A percentile compares a stretch with the other conserved stretches of the same genome.
phyloP scores from a whole-genome alignment of 2,797 vertebrate species.

The Leptoclinus maculatus region DNA sequence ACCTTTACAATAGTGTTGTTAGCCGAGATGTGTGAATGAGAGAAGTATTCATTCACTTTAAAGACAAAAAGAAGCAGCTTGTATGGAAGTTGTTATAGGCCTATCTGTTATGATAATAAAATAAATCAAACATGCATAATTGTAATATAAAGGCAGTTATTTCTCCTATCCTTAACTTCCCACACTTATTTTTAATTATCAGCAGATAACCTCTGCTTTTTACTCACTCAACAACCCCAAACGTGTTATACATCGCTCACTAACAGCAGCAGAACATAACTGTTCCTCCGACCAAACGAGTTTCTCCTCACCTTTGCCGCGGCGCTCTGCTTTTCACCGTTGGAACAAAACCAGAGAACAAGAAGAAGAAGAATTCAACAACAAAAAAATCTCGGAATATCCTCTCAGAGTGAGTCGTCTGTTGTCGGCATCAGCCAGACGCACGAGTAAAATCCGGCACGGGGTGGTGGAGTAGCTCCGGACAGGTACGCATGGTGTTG shows the following conservation, averaged over 20 bases:
- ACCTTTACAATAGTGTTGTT: not conserved
- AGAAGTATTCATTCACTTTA: not conserved
- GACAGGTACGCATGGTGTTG: slow-evolving; percentile 78
- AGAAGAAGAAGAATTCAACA: not conserved
- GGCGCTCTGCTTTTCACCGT: slow-evolving; percentile 19
- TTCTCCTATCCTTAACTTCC: not conserved
- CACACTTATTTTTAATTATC: not conserved
- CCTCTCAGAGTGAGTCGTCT: slow-evolving; percentile 43
- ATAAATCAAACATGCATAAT: not conserved
- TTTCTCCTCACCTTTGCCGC: slow-evolving; percentile 70
- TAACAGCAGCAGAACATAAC: not conserved
- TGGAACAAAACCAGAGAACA: slow-evolving; percentile 16
- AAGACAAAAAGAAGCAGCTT: not conserved
- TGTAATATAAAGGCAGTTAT: not conserved
- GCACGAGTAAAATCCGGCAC: slow-evolving; percentile 79
- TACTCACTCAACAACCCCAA: not conserved
- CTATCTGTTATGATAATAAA: not conserved
- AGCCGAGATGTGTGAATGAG: not conserved
- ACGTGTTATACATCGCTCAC: not conserved
- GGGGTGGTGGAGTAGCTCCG: slow-evolving; percentile 66
- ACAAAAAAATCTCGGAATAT: slow-evolving; percentile 50
- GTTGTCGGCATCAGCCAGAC: slow-evolving; percentile 61
- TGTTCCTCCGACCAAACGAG: not conserved
- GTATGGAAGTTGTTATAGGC: not conserved
- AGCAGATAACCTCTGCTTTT: not conserved